These are phyloP conservation scores for Drosophila tristis DNA, from an alignment of 1,140 invertebrate species.

Conservation along the genomic window DNA sequence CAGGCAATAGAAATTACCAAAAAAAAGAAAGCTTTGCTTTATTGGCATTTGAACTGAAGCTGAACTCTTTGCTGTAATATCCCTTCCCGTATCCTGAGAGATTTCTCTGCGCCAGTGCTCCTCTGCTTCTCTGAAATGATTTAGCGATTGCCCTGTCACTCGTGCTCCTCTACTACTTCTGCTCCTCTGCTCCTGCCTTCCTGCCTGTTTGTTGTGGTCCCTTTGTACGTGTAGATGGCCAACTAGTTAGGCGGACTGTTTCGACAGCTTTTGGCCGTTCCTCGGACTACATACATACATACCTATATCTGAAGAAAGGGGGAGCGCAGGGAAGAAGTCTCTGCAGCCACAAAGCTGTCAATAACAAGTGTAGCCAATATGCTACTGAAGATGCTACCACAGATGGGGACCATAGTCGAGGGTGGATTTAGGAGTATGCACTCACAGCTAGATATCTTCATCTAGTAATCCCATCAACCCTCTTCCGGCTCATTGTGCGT, in stretches of 20 bases:
- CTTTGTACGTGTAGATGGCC: constrained; percentile 58
- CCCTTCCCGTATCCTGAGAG: constrained; percentile 55
- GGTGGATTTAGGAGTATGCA: constrained; percentile 2
- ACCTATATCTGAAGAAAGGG: not conserved
- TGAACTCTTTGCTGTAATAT: constrained; percentile 54
- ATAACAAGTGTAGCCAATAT: constrained; percentile 73
- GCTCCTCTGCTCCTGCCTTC: constrained; percentile 1
- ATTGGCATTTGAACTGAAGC: constrained; percentile 56
- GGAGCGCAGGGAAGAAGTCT: constrained; percentile 17
- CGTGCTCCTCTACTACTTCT: constrained; percentile 3
- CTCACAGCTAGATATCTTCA: too few relatives aligned
- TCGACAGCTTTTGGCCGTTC: constrained; percentile 60
- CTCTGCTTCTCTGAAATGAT: constrained; percentile 38
- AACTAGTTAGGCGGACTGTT: constrained; percentile 67
- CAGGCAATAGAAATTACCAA: constrained; percentile 74
- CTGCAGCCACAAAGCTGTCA: constrained; percentile 72
- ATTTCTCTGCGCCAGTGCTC: constrained; percentile 1
- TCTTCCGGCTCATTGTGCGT: not conserved
- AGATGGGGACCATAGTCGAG: constrained; percentile 37
- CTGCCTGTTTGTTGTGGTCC: constrained; percentile 21
- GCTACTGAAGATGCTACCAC: constrained; percentile 34
- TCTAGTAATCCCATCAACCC: too few relatives aligned
- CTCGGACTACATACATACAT: constrained; percentile 21
- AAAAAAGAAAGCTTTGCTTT: constrained; percentile 48
- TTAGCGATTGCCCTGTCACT: constrained; percentile 64